Evolutionary conservation across 2,797 vertebrate genomes (phyloP).

Genomic region (Acridotheres tristis): DNA sequence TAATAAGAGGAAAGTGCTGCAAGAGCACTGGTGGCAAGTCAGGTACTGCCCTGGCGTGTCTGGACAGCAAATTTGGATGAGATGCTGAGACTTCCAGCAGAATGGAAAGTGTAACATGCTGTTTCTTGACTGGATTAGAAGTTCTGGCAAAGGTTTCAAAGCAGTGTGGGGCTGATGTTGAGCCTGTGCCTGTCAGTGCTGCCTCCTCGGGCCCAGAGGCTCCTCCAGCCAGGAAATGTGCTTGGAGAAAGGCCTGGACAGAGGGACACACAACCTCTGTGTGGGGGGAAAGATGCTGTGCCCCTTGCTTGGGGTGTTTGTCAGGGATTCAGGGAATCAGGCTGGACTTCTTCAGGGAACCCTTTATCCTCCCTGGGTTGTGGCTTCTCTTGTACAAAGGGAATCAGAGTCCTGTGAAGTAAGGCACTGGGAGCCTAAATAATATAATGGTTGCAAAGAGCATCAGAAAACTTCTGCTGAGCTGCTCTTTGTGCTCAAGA

Average conservation of each 20-base stretch:
- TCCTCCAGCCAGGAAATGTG: neutral
- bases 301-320: neutral
- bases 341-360: neutral
- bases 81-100: neutral
- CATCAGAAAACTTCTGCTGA: neutral
- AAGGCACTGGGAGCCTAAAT: neutral
- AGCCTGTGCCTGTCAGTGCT: neutral
- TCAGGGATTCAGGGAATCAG: neutral
- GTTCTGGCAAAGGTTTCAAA: slow-evolving; percentile 52
- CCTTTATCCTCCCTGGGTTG: neutral
- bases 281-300: neutral
- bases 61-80: neutral
- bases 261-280: neutral
- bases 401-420: neutral
- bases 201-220: neutral
- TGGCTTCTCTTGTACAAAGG: neutral
- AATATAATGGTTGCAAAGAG: neutral
- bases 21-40: neutral
- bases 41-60: neutral
- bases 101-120: neutral
- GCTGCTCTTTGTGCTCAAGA: neutral
- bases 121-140: slow-evolving; percentile 28
- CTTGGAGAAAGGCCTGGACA: neutral
- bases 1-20: neutral
- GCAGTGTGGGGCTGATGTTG: neutral